Conservation (phyloP, 2,888 invertebrate genomes). For the Hyalella azteca region DNA sequence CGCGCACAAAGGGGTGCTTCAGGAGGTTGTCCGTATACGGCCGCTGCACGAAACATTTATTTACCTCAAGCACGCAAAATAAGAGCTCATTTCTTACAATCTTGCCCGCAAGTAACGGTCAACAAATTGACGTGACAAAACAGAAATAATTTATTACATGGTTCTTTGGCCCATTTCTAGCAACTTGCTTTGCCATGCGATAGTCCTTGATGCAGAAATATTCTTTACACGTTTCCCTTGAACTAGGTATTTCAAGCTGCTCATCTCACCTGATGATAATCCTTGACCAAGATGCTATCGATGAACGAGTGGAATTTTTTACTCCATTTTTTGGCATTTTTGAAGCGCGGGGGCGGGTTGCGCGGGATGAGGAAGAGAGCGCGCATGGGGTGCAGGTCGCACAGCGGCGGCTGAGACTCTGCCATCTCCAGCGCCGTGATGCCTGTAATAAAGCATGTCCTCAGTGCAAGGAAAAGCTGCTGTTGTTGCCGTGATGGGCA, state of each 20-base stretch:
- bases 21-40: constrained; percentile 85
- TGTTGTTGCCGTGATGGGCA: background rate
- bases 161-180: too few relatives aligned
- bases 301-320: constrained; percentile 98
- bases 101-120: too few relatives aligned
- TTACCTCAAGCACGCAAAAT: too few relatives aligned
- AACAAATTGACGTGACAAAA: too few relatives aligned
- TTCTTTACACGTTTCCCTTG: too few relatives aligned
- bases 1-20: constrained; percentile 96
- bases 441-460: constrained; percentile 64
- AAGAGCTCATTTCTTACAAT: too few relatives aligned
- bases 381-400: constrained; percentile 99
- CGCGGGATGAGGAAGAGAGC: constrained; percentile 97
- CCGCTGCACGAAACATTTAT: constrained; percentile 72
- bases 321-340: constrained; percentile 93
- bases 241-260: too few relatives aligned
- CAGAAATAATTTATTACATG: too few relatives aligned
- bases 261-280: constrained; percentile 65
- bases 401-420: constrained; percentile 97
- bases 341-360: constrained; percentile 95
- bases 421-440: constrained; percentile 99
- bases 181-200: too few relatives aligned
- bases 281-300: constrained; percentile 97
- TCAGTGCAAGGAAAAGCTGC: background rate
- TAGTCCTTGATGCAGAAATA: too few relatives aligned